Evolutionary conservation across 2,888 invertebrate genomes (phyloP), one percentile per base, ranked within the genome.

Genomic region (Netelia virgata): DNA sequence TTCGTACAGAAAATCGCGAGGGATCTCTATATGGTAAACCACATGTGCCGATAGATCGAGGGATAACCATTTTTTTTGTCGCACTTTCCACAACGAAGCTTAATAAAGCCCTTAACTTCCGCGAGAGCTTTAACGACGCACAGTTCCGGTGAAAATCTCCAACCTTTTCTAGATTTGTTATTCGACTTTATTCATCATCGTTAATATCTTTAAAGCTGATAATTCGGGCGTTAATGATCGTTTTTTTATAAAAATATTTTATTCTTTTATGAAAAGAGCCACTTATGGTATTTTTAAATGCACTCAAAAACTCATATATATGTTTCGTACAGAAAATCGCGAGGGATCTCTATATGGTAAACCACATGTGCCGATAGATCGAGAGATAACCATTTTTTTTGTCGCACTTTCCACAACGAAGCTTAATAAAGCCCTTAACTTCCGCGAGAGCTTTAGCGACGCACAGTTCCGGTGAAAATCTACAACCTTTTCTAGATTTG

Each of bases 1-100:
- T 64, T 23, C 55, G 36, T 53, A 47, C 20, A 73, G 55, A 47
- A 83, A 74, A 83, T 75, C 69, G 23, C 61, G 53, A 68, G 70
- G 68, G 68, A 6, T 50, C 55, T 36, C 53, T 14, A 10, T 61
- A 59, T 36, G 20, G 50, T 47, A 36, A 14, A 43, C 28, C 73
- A 47, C 55, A 43, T 73, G 73, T 28, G 68, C 5, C 36, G 36
- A 36, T 36, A n/a, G n/a, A n/a, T n/a, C n/a, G n/a, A n/a, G n/a
- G n/a, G n/a, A n/a, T 36, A 36, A 36, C 36, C 36, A 14, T 50
- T 50, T 50, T n/a, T 50, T 50, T 50, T 50, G 6, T 36, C 36
- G 36, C 36, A 36, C 36, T 36, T 36, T 36, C 36, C 6, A 36
- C 36, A 36, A 36, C 6, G 36, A 36, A 36, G 36, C 36, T 36